These are phyloP conservation scores for Branchinecta lindahli DNA, from an alignment of 1,140 invertebrate species.

Conservation along the genomic window DNA sequence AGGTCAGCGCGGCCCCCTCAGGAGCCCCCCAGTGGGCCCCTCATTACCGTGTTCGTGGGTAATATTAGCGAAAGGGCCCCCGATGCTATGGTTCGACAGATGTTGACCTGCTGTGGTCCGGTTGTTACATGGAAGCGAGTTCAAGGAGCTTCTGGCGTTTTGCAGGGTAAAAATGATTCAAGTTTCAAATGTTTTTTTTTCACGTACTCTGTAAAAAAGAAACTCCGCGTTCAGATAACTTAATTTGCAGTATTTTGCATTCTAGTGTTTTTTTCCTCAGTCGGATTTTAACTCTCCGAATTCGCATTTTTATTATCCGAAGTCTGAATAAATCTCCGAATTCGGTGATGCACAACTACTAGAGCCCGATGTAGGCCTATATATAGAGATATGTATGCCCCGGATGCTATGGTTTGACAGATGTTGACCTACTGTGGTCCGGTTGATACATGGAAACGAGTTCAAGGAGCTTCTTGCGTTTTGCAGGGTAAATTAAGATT, in stretches of 20 bases:
- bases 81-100: slow-evolving; percentile 83
- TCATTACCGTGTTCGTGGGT: slow-evolving; percentile 94
- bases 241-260: too few species aligned
- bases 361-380: too few species aligned
- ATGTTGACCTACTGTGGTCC: slow-evolving; percentile 79
- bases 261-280: too few species aligned
- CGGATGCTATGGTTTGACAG: slow-evolving; percentile 84
- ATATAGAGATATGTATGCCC: slow-evolving; percentile 53
- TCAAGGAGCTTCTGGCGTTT: slow-evolving; percentile 46
- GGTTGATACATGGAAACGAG: slow-evolving; percentile 93
- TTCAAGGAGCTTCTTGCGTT: slow-evolving; percentile 45
- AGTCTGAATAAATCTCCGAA: too few species aligned
- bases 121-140: slow-evolving; percentile 94
- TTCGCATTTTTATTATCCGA: too few species aligned
- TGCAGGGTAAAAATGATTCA: slow-evolving; percentile 15
- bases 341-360: too few species aligned
- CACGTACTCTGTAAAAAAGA: too few species aligned
- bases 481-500: not conserved
- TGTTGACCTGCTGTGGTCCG: slow-evolving; percentile 75
- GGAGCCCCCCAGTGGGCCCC: slow-evolving; percentile 45
- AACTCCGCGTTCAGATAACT: too few species aligned
- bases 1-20: not conserved
- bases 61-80: slow-evolving; percentile 93
- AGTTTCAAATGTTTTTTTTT: too few species aligned
- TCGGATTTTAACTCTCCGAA: too few species aligned